These are phyloP conservation scores for Tyto alba DNA, from an alignment of 2,113 vertebrate species.

Conservation along the genomic window DNA sequence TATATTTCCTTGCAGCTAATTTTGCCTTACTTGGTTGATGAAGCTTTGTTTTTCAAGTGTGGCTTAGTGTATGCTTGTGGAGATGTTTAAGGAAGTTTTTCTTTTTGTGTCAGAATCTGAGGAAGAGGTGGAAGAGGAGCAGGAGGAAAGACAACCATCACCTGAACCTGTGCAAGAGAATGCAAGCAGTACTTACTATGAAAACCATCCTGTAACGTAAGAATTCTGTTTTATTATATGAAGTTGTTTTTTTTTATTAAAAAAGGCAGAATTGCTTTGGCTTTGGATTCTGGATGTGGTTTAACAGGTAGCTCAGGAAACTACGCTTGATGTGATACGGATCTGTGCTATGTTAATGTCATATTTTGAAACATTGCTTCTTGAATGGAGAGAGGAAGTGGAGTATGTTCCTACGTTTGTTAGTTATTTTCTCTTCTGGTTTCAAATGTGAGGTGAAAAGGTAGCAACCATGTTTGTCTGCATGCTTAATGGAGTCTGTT, in stretches of 20 bases:
- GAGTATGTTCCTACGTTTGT: not conserved
- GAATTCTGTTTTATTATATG: not conserved
- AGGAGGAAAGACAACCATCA: conserved; percentile 86
- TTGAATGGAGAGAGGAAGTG: not conserved
- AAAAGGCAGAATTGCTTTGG: not conserved
- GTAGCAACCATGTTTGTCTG: rapidly evolving
- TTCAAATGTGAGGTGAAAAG: not conserved
- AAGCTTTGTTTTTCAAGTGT: not conserved
- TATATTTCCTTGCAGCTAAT: not conserved
- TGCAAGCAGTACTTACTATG: conserved; percentile 85
- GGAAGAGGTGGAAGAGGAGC: conserved; percentile 92
- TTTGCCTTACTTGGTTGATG: not conserved
- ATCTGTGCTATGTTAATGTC: not conserved
- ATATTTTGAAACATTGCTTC: not conserved
- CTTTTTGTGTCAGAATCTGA: conserved; percentile 82
- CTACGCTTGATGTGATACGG: not conserved
- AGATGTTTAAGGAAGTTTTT: not conserved
- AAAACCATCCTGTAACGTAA: conserved; percentile 88
- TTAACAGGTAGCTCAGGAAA: not conserved
- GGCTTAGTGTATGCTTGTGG: rapidly evolving
- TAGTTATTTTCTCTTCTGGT: not conserved
- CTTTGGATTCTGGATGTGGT: not conserved
- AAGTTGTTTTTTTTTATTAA: not conserved
- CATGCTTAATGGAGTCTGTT: not conserved
- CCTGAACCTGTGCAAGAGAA: conserved; percentile 91